Evolutionary conservation across 2,797 vertebrate genomes (phyloP).

Genomic region (Pseudomugil tenellus): DNA sequence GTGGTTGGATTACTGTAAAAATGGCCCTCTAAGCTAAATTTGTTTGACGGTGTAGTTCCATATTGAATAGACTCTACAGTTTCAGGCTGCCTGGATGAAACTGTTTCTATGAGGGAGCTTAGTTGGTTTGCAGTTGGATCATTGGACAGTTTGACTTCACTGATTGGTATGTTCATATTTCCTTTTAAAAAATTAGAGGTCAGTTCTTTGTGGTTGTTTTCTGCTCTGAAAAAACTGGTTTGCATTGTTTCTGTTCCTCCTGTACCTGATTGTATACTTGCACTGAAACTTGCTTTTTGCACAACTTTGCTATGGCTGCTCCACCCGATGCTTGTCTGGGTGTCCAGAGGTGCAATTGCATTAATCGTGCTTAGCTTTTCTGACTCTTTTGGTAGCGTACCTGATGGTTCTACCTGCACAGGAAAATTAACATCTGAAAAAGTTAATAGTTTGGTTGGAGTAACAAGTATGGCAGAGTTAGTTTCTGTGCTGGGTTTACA

Average conservation of each 20-base stretch:
- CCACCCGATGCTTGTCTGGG: background rate
- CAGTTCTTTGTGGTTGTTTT: slow-evolving; percentile 29
- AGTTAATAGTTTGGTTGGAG: slow-evolving; percentile 22
- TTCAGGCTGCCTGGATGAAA: slow-evolving; percentile 26
- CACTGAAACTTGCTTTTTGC: slow-evolving; percentile 17
- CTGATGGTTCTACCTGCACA: slow-evolving; percentile 3
- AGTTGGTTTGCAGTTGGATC: slow-evolving; percentile 6
- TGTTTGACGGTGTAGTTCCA: slow-evolving; percentile 23
- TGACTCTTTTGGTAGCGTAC: slow-evolving; percentile 14
- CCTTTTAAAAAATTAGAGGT: slow-evolving; percentile 9
- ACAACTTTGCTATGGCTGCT: slow-evolving; percentile 17
- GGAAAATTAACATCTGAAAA: slow-evolving; percentile 18
- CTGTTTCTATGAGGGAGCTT: slow-evolving; percentile 4
- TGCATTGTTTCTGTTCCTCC: background rate
- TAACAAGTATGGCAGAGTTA: slow-evolving; percentile 3
- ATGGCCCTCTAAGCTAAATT: slow-evolving; percentile 7
- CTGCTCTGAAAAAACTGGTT: slow-evolving; percentile 5
- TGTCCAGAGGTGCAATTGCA: slow-evolving; percentile 14
- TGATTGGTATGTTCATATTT: slow-evolving; percentile 8
- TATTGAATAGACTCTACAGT: slow-evolving; percentile 5
- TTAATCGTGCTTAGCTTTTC: slow-evolving; percentile 1
- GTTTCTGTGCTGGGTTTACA: slow-evolving; percentile 26
- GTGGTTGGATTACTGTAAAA: slow-evolving; percentile 2
- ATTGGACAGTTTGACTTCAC: slow-evolving; percentile 25
- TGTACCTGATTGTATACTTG: slow-evolving; percentile 22